These are phyloP conservation scores for Zaprionus obscuricornis DNA, from an alignment of 2,888 invertebrate genomes.

Conservation along the genomic window DNA sequence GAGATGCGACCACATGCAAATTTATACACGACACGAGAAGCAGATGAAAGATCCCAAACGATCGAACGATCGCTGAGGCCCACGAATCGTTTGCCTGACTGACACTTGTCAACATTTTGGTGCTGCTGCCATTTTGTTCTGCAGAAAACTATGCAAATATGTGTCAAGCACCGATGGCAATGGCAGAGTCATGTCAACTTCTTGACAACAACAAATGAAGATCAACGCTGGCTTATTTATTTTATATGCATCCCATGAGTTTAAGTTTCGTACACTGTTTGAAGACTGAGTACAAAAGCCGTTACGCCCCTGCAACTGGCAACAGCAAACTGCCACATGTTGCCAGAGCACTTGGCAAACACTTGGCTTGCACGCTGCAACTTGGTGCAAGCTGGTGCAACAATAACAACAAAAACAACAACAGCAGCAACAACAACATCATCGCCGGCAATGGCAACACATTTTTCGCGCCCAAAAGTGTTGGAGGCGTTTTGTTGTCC, in stretches of 20 bases:
- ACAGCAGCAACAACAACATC: constrained; percentile 15
- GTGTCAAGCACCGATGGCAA: constrained; percentile 61
- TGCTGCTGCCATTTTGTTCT: constrained; percentile 61
- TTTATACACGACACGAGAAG: constrained; percentile 51
- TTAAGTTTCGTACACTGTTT: constrained; percentile 1
- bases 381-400: too few relatives aligned
- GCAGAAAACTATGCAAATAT: constrained; percentile 70
- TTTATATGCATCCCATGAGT: constrained; percentile 61
- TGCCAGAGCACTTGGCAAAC: not conserved
- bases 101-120: constrained; percentile 72
- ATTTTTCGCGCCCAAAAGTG: constrained; percentile 76
- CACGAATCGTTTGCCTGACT: constrained; percentile 59
- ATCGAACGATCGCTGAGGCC: not conserved
- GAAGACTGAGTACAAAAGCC: constrained; percentile 30
- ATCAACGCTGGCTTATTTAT: constrained; percentile 73
- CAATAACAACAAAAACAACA: constrained; percentile 5
- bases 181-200: constrained; percentile 69
- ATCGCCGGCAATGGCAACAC: constrained; percentile 65
- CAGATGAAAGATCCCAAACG: not conserved
- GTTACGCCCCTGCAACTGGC: constrained; percentile 68
- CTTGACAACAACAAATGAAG: constrained; percentile 75
- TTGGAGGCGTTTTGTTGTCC: constrained; percentile 78
- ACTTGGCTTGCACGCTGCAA: constrained; percentile 6
- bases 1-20: constrained; percentile 73
- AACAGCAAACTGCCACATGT: constrained; percentile 30